Conservation (phyloP, 2,888 invertebrate species). For the Tachina grossa region DNA sequence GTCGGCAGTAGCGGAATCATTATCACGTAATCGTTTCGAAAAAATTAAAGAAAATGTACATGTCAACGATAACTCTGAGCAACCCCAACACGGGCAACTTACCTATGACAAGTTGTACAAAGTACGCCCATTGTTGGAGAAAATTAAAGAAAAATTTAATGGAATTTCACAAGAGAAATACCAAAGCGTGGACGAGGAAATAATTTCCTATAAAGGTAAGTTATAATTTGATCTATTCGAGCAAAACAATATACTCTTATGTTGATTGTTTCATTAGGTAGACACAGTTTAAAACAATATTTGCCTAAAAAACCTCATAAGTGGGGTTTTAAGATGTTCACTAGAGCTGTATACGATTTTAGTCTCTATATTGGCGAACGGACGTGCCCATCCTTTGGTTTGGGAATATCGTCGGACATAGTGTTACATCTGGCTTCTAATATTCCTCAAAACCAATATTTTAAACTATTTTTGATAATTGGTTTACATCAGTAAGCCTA, state of each 20-base stretch:
- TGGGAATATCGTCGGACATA: no score
- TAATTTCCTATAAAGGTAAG: slow-evolving; percentile 1
- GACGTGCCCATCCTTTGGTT: no score
- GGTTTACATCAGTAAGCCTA: no score
- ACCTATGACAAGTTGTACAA: slow-evolving; percentile 25
- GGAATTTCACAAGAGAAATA: slow-evolving; percentile 1
- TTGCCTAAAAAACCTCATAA: not conserved
- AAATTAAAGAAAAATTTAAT: slow-evolving; percentile 1
- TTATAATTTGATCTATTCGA: no score
- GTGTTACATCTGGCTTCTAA: no score
- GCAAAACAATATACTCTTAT: no score
- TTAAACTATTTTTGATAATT: no score
- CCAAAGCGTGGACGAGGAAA: not conserved
- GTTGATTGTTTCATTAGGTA: not conserved
- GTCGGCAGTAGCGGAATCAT: no score
- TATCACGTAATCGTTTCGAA: not conserved
- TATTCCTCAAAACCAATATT: no score
- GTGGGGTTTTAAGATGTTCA: no score
- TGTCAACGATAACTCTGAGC: slow-evolving; percentile 3
- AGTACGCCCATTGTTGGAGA: slow-evolving; percentile 1
- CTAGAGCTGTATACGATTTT: no score
- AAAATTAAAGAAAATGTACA: not conserved
- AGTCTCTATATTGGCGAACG: no score
- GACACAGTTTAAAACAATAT: not conserved
- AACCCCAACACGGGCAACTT: not conserved